phyloP scores from a whole-genome alignment of 2,113 vertebrate genomes.

The Ptyas mucosa region DNA sequence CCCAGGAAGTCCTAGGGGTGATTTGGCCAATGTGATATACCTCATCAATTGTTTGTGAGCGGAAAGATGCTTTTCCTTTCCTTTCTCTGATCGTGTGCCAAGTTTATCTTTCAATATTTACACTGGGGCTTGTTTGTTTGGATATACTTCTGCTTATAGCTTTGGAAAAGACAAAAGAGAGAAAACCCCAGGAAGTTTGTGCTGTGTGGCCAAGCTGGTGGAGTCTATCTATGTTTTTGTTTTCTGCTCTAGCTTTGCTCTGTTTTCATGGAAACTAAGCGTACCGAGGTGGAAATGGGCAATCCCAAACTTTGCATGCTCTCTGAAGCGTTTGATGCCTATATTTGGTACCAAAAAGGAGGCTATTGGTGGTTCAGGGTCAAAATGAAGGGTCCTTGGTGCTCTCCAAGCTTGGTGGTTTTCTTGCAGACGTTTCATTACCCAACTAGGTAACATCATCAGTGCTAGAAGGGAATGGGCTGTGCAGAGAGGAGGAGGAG shows the following conservation, averaged over 20 bases:
- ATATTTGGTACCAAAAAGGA: neutral
- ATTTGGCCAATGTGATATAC: slow-evolving; percentile 56
- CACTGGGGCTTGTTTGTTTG: slow-evolving; percentile 59
- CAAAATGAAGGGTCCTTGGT: neutral
- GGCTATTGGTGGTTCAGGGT: neutral
- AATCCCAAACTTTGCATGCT: neutral
- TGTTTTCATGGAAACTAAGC: slow-evolving; percentile 24
- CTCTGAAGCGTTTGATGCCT: neutral
- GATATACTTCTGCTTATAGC: slow-evolving; percentile 47
- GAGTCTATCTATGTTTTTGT: slow-evolving; percentile 4
- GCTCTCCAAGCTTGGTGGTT: too few species aligned
- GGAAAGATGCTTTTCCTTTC: slow-evolving; percentile 42
- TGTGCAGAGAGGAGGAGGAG: too few species aligned
- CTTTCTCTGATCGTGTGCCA: slow-evolving; percentile 52
- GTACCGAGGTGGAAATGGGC: neutral
- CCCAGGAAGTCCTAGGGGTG: slow-evolving; percentile 35
- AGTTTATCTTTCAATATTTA: slow-evolving; percentile 61
- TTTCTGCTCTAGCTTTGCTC: slow-evolving; percentile 38
- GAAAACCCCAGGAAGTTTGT: slow-evolving; percentile 51
- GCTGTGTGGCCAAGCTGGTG: slow-evolving; percentile 33
- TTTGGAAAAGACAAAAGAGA: slow-evolving; percentile 52
- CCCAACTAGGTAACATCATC: too few species aligned
- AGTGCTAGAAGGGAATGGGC: too few species aligned
- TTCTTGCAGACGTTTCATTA: too few species aligned
- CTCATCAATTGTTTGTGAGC: slow-evolving; percentile 45